Evolutionary conservation across 1,140 invertebrate species (phyloP).

Genomic region (Dendrolimus kikuchii): DNA sequence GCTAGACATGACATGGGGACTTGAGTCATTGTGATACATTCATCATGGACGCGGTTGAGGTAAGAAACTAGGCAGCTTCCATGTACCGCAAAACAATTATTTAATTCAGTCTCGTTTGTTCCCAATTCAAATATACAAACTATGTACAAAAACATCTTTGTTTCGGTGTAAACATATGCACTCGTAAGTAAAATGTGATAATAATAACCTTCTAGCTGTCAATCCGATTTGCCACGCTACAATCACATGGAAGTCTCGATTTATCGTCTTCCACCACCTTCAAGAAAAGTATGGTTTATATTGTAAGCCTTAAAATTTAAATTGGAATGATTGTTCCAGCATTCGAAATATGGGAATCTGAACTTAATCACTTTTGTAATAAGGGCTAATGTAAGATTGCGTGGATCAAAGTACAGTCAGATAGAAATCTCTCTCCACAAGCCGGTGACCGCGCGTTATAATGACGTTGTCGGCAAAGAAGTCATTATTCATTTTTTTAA

Average conservation of each 20-base stretch:
- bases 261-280: no score
- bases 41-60: no score
- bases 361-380: no score
- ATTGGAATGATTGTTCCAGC: slow-evolving; percentile 10
- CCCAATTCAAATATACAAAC: slow-evolving; percentile 1
- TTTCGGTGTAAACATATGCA: slow-evolving; percentile 59
- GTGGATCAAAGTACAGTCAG: slow-evolving; percentile 18
- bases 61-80: no score
- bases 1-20: no score
- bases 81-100: no score
- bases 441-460: slow-evolving; percentile 53
- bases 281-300: background rate
- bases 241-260: slow-evolving; percentile 47
- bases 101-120: no score
- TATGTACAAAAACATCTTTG: slow-evolving; percentile 33
- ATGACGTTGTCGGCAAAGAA: slow-evolving; percentile 65
- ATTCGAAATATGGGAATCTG: no score
- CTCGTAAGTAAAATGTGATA: slow-evolving; percentile 65
- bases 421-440: slow-evolving; percentile 56
- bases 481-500: slow-evolving; percentile 72
- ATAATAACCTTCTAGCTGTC: slow-evolving; percentile 68
- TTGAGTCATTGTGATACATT: no score
- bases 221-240: slow-evolving; percentile 61
- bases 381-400: no score
- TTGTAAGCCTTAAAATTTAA: slow-evolving; percentile 11